Evolutionary conservation across 2,797 vertebrate genomes (phyloP), one percentile per base, ranked within the genome.

Genomic region (Naso thynnoides): DNA sequence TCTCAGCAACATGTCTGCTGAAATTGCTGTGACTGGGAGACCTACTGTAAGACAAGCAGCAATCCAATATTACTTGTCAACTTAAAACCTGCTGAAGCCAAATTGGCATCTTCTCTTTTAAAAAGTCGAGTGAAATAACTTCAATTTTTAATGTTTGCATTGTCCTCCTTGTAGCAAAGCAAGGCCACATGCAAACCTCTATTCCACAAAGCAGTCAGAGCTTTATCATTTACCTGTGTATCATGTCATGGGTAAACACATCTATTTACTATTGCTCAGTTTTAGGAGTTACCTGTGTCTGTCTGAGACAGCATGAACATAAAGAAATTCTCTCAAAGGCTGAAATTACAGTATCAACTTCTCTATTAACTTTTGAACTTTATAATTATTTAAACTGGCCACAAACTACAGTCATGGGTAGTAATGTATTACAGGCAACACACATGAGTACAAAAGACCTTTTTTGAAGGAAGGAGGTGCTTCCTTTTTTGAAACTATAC

Each of bases 1-100:
- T 94, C 94, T 94, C 91, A 88, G 90, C 93, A 91, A 87, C 91
- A 87, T 89, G 91, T 92, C 91, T 91, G 87, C 89, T 86, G 79
- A 90, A 92, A 92, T 90, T 86, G 91, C 90, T 78, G 84, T 81
- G 88, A 88, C 90, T 86, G 86, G 80, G 89, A 94, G 91, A 93
- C 83, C 87, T 90, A 88, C 87, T 90, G 89, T 91, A 91, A 89
- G 83, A 88, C 80, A 77, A 91, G 84, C 84, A 70, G 83, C 75
- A 85, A 86, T 92, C 89, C 83, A 84, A 73, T 84, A 63, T 90
- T 74, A 80, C 79, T 84, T 90, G 88, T 88, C 81, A 89, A 81
- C 60, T 79, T 85, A 81, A 89, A 88, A 83, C 72, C 61, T 36
- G 61, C 80, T 82, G 65, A 80, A 83, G 79, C 68, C 52, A 23